These are phyloP conservation scores for Crocuta crocuta DNA, from an alignment of 2,113 vertebrate species.

Conservation along the genomic window DNA sequence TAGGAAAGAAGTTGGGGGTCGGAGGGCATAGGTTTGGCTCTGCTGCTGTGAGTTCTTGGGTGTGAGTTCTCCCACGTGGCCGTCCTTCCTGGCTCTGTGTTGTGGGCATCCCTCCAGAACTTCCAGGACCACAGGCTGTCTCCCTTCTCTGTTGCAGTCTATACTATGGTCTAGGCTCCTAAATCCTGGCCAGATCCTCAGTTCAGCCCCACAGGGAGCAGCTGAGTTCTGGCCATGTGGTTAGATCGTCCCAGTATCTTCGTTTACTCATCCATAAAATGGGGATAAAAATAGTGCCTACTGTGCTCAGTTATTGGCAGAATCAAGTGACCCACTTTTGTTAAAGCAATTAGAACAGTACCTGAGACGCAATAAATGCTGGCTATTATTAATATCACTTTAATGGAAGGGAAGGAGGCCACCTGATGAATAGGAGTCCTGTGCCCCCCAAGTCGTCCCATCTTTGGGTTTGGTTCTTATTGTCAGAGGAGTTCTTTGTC, in stretches of 20 bases:
- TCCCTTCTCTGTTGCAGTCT: not conserved
- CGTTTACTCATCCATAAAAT: slow-evolving; percentile 13
- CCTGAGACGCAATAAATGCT: not conserved
- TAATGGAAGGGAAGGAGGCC: not conserved
- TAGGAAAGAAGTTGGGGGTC: not conserved
- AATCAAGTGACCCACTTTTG: not conserved
- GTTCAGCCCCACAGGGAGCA: not conserved
- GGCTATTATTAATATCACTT: not conserved
- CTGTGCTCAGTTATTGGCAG: not conserved
- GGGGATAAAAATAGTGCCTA: not conserved
- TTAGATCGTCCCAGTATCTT: not conserved
- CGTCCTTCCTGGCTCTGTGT: not conserved
- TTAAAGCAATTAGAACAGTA: not conserved
- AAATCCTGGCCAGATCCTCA: not conserved
- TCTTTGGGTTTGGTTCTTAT: not conserved
- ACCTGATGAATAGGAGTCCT: not conserved
- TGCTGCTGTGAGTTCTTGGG: not conserved
- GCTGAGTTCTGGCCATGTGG: not conserved
- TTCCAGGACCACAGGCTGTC: not conserved
- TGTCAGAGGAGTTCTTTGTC: not conserved
- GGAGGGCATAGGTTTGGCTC: not conserved
- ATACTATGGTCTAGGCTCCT: not conserved
- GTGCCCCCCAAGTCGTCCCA: not conserved
- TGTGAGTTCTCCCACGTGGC: not conserved
- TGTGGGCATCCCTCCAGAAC: not conserved